Evolutionary conservation across 2,797 vertebrate species (phyloP).

Genomic region (Sebastes itinus): DNA sequence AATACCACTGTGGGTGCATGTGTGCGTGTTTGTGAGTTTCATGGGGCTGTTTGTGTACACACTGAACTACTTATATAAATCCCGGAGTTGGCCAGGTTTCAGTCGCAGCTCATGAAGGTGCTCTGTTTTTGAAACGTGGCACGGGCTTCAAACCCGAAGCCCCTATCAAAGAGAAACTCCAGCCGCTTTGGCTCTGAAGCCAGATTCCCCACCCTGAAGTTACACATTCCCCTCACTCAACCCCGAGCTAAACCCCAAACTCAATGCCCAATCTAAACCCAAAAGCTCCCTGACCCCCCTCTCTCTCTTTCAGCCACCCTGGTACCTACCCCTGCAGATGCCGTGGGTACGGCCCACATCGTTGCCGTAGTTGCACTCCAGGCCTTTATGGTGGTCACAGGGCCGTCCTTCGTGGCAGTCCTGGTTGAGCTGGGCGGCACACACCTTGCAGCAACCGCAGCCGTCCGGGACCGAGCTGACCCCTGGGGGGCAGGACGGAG

Average conservation of each 20-base stretch:
- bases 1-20: slow-evolving; percentile 61
- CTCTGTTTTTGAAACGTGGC: slow-evolving; percentile 70
- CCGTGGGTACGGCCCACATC: slow-evolving; percentile 79
- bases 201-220: slow-evolving; percentile 66
- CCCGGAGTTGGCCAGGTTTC: slow-evolving; percentile 56
- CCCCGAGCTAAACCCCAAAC: slow-evolving; percentile 21
- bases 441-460: slow-evolving; percentile 85
- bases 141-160: slow-evolving; percentile 60
- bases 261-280: slow-evolving; percentile 23
- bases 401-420: slow-evolving; percentile 80
- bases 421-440: slow-evolving; percentile 85
- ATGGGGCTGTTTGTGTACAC: slow-evolving; percentile 68
- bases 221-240: slow-evolving; percentile 2
- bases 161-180: slow-evolving; percentile 71
- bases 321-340: slow-evolving; percentile 83
- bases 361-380: slow-evolving; percentile 88
- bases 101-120: slow-evolving; percentile 70
- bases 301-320: background rate
- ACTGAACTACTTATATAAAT: slow-evolving; percentile 69
- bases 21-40: slow-evolving; percentile 46
- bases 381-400: slow-evolving; percentile 86
- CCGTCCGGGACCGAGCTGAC: slow-evolving; percentile 79
- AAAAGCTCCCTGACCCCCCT: background rate
- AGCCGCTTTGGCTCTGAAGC: slow-evolving; percentile 46
- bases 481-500: slow-evolving; percentile 79